Evolutionary conservation across 2,888 invertebrate genomes (phyloP).

Genomic region (Heliconius aoede): DNA sequence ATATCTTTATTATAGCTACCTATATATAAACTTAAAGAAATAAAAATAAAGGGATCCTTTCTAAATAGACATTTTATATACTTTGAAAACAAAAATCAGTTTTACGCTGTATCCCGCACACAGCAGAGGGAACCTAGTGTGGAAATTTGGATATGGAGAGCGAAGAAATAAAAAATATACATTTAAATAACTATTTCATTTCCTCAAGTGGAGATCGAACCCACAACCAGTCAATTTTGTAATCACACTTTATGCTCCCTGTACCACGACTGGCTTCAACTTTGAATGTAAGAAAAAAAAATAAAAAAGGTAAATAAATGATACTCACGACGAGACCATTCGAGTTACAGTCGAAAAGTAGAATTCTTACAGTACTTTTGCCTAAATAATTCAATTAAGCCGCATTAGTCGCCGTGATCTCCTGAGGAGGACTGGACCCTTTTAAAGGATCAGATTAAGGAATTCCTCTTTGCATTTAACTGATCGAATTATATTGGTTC

Average conservation of each 20-base stretch:
- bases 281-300: neutral
- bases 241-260: too few relatives aligned
- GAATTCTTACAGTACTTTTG: constrained; percentile 18
- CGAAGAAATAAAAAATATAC: too few relatives aligned
- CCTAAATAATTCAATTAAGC: constrained; percentile 44
- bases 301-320: neutral
- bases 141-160: too few relatives aligned
- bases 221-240: too few relatives aligned
- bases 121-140: too few relatives aligned
- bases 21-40: too few relatives aligned
- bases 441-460: constrained; percentile 44
- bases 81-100: too few relatives aligned
- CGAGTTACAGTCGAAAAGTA: neutral
- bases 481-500: constrained; percentile 30
- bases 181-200: too few relatives aligned
- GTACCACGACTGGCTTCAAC: too few relatives aligned
- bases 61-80: neutral
- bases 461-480: constrained; percentile 40
- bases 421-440: constrained; percentile 39
- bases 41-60: neutral
- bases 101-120: too few relatives aligned
- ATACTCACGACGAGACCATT: neutral
- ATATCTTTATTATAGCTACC: too few relatives aligned
- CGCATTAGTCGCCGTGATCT: constrained; percentile 43
- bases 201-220: too few relatives aligned